Conservation (phyloP, 1,140 invertebrate species). For the Calephelis nemesis region DNA sequence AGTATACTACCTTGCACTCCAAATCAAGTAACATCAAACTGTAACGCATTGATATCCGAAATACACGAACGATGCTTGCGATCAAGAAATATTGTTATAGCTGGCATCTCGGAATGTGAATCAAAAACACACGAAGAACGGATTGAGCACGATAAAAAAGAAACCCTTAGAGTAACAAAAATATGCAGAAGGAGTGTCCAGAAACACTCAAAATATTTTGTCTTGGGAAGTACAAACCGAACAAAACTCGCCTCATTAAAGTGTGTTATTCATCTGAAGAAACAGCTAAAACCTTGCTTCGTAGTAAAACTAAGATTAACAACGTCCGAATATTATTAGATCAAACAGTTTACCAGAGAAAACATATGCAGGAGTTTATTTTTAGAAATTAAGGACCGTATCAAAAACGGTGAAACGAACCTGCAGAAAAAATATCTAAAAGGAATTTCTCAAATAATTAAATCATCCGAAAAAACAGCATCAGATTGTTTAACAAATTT, state of each 20-base stretch:
- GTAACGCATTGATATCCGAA: slow-evolving; percentile 13
- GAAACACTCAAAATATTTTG: not conserved
- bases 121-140: not conserved
- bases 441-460: slow-evolving; percentile 12
- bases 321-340: slow-evolving; percentile 11
- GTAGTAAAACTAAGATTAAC: slow-evolving; percentile 3
- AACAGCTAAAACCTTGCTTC: slow-evolving; percentile 1
- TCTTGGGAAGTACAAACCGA: slow-evolving; percentile 4
- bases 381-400: slow-evolving; percentile 1
- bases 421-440: slow-evolving; percentile 6
- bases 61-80: slow-evolving; percentile 7
- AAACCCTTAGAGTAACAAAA: not conserved
- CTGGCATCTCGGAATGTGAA: slow-evolving; percentile 6
- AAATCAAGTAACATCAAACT: not conserved
- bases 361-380: slow-evolving; percentile 10
- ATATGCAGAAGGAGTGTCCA: slow-evolving; percentile 14
- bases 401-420: slow-evolving; percentile 5
- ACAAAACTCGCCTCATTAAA: slow-evolving; percentile 3
- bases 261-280: slow-evolving; percentile 17
- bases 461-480: not conserved
- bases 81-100: slow-evolving; percentile 15
- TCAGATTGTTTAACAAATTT: no score
- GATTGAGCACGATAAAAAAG: not conserved
- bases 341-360: slow-evolving; percentile 13
- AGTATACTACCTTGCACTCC: no score